Conservation (phyloP, 2,888 invertebrate species). For the Periphyllus acericola region DNA sequence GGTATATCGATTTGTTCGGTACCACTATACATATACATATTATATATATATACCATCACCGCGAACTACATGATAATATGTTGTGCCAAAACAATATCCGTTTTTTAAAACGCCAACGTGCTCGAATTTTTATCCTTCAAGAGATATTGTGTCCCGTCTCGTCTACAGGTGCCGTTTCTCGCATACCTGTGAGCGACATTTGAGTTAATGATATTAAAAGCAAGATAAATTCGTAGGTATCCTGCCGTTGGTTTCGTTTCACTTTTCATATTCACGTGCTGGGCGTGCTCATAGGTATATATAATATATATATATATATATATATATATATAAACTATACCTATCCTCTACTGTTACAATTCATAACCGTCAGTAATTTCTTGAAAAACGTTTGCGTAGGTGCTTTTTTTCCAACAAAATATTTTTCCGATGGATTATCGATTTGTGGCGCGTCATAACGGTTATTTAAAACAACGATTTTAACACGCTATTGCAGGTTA, state of each 20-base stretch:
- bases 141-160: not conserved
- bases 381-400: not conserved
- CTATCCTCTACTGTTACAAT: not conserved
- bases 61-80: no score
- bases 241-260: not conserved
- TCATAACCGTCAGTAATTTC: not conserved
- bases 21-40: not conserved
- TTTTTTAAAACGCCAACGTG: not conserved
- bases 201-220: not conserved
- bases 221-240: not conserved
- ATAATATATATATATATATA: no score
- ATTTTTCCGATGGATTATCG: not conserved
- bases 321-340: not conserved
- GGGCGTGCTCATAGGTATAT: not conserved
- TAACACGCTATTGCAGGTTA: no score
- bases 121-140: not conserved
- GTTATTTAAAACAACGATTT: no score
- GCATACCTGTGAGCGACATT: not conserved
- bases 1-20: not conserved
- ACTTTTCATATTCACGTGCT: not conserved
- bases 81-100: conserved; percentile 8
- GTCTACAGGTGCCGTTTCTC: conserved; percentile 12
- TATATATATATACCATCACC: no score
- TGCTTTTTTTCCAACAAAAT: not conserved
- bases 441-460: no score